Conservation (phyloP, 1,140 invertebrate genomes). For the Aporrectodea caliginosa region DNA sequence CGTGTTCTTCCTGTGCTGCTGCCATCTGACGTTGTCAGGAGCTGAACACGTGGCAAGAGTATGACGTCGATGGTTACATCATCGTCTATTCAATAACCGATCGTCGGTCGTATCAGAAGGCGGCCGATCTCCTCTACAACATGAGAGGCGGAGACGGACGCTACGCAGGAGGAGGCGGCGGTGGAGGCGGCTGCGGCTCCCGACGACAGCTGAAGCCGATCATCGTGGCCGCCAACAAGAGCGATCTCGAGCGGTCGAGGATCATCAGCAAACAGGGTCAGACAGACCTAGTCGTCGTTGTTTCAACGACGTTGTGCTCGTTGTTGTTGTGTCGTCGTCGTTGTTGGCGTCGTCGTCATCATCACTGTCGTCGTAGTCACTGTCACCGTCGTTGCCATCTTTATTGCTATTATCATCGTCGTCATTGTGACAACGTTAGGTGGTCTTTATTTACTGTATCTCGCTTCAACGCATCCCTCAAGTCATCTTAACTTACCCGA, state of each 20-base stretch:
- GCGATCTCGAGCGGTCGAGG: conserved; percentile 80
- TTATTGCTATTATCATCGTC: too few relatives aligned
- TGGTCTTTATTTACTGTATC: too few relatives aligned
- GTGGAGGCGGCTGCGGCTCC: background rate
- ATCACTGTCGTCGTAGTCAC: too few relatives aligned
- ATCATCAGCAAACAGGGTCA: conserved; percentile 78
- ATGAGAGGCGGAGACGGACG: conserved; percentile 33
- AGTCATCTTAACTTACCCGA: too few relatives aligned
- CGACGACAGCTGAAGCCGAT: conserved; percentile 61
- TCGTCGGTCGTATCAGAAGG: conserved; percentile 60
- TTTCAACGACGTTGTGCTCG: too few relatives aligned
- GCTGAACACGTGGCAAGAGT: conserved; percentile 30
- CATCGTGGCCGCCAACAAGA: conserved; percentile 90
- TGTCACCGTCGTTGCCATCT: too few relatives aligned
- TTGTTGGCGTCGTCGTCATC: too few relatives aligned
- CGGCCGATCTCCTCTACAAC: conserved; percentile 40
- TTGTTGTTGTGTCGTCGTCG: too few relatives aligned
- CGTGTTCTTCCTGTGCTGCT: too few relatives aligned
- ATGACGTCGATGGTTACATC: conserved; percentile 76
- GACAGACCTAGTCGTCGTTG: conserved; percentile 6
- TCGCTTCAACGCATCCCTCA: too few relatives aligned
- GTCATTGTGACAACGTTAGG: too few relatives aligned
- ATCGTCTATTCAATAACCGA: conserved; percentile 88
- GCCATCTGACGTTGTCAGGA: too few relatives aligned
- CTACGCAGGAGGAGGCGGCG: background rate